Evolutionary conservation across 2,888 invertebrate species (phyloP).

Genomic region (Galerucella calmariensis): DNA sequence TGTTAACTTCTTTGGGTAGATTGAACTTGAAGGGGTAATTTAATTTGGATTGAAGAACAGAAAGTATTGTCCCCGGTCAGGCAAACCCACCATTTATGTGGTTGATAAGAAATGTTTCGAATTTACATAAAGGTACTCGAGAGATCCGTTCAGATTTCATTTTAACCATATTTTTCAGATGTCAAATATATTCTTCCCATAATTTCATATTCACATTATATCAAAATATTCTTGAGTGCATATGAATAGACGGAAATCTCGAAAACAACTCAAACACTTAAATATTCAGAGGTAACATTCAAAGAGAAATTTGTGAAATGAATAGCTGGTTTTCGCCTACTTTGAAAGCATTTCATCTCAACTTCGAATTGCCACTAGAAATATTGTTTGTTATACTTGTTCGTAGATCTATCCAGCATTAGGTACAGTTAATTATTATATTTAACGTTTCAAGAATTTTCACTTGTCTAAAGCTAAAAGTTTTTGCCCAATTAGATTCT

Average conservation of each 20-base stretch:
- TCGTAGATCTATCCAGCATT: no score
- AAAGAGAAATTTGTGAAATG: constrained; percentile 22
- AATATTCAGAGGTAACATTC: constrained; percentile 28
- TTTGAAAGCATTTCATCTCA: constrained; percentile 16
- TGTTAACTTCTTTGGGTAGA: no score
- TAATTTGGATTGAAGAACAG: no score
- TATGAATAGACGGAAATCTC: constrained; percentile 29
- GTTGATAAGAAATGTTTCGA: constrained; percentile 13
- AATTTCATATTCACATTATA: constrained; percentile 27
- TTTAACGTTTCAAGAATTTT: no score
- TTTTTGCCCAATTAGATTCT: no score
- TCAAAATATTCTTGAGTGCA: constrained; percentile 33
- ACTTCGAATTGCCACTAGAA: constrained; percentile 11
- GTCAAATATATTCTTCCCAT: constrained; percentile 21
- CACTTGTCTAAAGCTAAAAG: no score
- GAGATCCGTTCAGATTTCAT: constrained; percentile 11
- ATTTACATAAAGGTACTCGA: constrained; percentile 7
- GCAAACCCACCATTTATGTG: neutral
- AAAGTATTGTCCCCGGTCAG: no score
- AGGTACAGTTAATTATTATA: no score
- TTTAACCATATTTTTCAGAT: constrained; percentile 19
- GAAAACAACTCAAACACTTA: constrained; percentile 29
- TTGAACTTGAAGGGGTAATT: no score
- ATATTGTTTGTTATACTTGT: no score
- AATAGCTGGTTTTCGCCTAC: constrained; percentile 17